A percentile compares a stretch with the other conserved stretches of the same genome.
Conservation (phyloP, 2,888 invertebrate species). For the Chymomyza caudatula region DNA sequence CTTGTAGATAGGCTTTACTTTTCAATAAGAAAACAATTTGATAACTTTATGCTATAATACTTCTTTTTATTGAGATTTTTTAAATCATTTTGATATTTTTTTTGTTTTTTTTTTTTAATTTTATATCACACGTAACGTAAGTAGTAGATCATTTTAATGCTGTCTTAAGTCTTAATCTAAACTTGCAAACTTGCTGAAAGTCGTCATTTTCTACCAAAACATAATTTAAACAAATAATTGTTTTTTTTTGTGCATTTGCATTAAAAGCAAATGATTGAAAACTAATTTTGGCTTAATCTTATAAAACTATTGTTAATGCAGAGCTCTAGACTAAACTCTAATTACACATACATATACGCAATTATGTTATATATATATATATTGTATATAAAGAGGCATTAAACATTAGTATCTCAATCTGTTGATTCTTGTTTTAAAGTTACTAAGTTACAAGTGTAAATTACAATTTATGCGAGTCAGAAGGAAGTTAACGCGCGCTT, state of each 20-base stretch:
- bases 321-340: conserved; percentile 48
- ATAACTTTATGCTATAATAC: conserved; percentile 64
- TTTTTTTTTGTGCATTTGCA: conserved; percentile 42
- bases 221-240: conserved; percentile 33
- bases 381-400: conserved; percentile 43
- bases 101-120: conserved; percentile 54
- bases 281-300: conserved; percentile 39
- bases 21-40: conserved; percentile 8
- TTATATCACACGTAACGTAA: conserved; percentile 75
- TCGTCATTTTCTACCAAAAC: conserved; percentile 40
- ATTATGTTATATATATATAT: conserved; percentile 24
- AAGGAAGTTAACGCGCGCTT: conserved; percentile 38
- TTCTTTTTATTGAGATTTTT: conserved; percentile 73
- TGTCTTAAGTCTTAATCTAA: conserved; percentile 63
- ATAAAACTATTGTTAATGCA: conserved; percentile 54
- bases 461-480: conserved; percentile 57
- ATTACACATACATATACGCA: conserved; percentile 26
- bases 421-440: conserved; percentile 24
- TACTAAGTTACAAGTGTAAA: conserved; percentile 56
- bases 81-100: conserved; percentile 64
- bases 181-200: conserved; percentile 41
- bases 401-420: conserved; percentile 50
- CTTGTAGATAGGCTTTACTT: too few relatives aligned
- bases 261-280: conserved; percentile 31
- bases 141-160: conserved; percentile 61